Percentiles rank a stretch among this genome's conserved stretches.
phyloP scores from a whole-genome alignment of 2,113 vertebrate genomes.

The Phycodurus eques region DNA sequence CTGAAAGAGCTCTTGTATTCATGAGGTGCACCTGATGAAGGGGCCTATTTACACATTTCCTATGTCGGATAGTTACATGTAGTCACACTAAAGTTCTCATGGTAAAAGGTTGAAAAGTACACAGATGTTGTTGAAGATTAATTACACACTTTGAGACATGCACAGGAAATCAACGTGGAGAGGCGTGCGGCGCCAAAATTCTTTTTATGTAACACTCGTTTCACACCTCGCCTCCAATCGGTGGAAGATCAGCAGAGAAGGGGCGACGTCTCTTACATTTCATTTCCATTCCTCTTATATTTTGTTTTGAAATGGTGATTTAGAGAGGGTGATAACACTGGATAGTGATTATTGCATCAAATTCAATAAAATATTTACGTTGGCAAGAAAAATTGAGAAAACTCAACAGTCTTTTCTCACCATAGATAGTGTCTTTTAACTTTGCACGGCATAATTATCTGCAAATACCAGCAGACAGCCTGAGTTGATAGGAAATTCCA shows the following conservation, averaged over 20 bases:
- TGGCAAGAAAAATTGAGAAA: neutral
- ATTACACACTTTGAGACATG: neutral
- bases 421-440: neutral
- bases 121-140: slow-evolving; percentile 11
- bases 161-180: neutral
- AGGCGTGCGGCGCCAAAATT: neutral
- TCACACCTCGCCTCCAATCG: neutral
- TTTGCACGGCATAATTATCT: neutral
- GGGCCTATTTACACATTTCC: neutral
- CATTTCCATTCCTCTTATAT: neutral
- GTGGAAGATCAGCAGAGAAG: neutral
- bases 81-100: slow-evolving; percentile 2
- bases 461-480: neutral
- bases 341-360: neutral
- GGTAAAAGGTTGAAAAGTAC: neutral
- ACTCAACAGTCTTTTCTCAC: neutral
- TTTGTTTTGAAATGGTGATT: neutral
- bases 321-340: neutral
- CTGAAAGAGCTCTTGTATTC: neutral
- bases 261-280: neutral
- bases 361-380: neutral
- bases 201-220: neutral
- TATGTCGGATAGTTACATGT: neutral
- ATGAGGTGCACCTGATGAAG: neutral
- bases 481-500: neutral